Base-by-base conservation (phyloP, 2,888 invertebrate genomes). In the Teleogryllus oceanicus region DNA sequence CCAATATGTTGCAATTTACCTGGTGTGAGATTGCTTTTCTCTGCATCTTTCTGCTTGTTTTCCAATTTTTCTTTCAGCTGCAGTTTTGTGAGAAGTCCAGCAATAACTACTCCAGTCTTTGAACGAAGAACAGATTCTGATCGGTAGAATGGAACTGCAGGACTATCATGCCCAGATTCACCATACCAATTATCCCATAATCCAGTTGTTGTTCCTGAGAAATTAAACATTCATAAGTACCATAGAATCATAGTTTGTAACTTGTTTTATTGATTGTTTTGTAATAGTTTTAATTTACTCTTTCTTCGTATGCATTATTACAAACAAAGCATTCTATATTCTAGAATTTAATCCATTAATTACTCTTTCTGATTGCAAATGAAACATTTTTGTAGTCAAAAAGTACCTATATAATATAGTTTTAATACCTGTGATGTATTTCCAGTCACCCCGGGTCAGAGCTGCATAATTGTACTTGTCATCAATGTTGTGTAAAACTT, bases 401-500 rank as follows among this genome's bases (percentile, higher is more conserved):
- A 78, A 49, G 13, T 16, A 78, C n/a, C 21, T 1, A 1, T 21
- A 78, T 21, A 76, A 10, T 10, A n/a, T 20, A 74, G 5, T 74
- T n/a, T 50, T 11, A 78, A 77, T 83, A 85, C 86, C 87, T 82
- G 84, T 84, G 8, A 87, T 83, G 78, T 88, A 84, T 83, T 88
- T 88, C 86, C 87, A 88, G 79, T 87, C 85, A 21, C 86, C 87
- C 76, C 84, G 82, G 51, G 88, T 83, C 5, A 89, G 81, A 8
- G 87, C 87, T 18, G 86, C 85, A 81, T 87, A 86, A 20, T 85
- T 84, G 50, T 84, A 84, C 37, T 81, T 83, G 77, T 85, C 85
- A 83, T 90, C 89, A 80, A 89, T 89, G 84, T 90, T 89, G 83
- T 89, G 89, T 11, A 90, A 85, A 18, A 90, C 85, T 83, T 89